A percentile compares a stretch with the other conserved stretches of the same genome.
phyloP scores from a whole-genome alignment of 2,797 vertebrate species.

The Urophycis tenuis region DNA sequence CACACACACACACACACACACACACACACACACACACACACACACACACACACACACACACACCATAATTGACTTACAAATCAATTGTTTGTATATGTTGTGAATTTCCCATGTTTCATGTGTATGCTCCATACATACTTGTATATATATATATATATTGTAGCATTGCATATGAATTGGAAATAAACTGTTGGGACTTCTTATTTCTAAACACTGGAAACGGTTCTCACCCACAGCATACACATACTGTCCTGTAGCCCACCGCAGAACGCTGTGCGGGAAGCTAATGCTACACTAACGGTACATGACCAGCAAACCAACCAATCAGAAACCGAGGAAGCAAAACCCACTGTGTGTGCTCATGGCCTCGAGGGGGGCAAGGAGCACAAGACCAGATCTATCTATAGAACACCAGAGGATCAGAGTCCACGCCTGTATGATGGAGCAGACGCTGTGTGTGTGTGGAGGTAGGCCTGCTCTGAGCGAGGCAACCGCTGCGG shows the following conservation, averaged over 20 bases:
- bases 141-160: too few relatives aligned
- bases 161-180: background rate
- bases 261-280: too few relatives aligned
- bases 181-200: background rate
- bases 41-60: too few relatives aligned
- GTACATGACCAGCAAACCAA: background rate
- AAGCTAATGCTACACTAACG: background rate
- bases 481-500: background rate
- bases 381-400: background rate
- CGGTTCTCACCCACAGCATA: background rate
- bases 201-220: too few relatives aligned
- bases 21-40: background rate
- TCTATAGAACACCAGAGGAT: background rate
- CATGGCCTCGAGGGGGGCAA: background rate
- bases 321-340: background rate
- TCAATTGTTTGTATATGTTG: too few relatives aligned
- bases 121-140: too few relatives aligned
- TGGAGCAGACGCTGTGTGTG: background rate
- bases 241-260: background rate
- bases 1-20: background rate
- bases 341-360: background rate
- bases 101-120: too few relatives aligned
- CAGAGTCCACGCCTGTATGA: background rate
- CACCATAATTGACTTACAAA: too few relatives aligned
- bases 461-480: background rate